Conservation (phyloP, 2,888 invertebrate species). For the Lasioglossum zephyrum region DNA sequence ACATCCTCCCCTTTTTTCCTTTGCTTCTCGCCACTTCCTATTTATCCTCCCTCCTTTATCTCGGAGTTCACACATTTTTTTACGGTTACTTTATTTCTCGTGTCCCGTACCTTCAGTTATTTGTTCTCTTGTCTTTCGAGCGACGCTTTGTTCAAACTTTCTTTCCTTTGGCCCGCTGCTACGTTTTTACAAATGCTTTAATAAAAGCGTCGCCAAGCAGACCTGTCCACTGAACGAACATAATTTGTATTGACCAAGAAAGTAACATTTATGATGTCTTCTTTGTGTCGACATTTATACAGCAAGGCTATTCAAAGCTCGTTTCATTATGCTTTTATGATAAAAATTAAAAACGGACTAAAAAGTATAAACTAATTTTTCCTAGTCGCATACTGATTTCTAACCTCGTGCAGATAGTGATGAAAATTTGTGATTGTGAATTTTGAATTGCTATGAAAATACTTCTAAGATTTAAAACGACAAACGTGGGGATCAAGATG, state of each 20-base stretch:
- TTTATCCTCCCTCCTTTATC: constrained; percentile 19
- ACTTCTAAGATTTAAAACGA: no score
- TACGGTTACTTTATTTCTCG: not conserved
- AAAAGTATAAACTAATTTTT: no score
- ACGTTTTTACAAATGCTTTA: not conserved
- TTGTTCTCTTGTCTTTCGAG: not conserved
- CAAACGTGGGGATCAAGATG: no score
- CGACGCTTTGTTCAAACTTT: not conserved
- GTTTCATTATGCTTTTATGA: not conserved
- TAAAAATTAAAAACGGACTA: not conserved
- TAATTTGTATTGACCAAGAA: not conserved
- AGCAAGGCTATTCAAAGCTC: not conserved
- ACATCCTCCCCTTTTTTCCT: constrained; percentile 31
- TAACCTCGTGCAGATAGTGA: no score
- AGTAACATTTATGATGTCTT: not conserved
- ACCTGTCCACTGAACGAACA: not conserved
- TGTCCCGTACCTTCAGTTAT: not conserved
- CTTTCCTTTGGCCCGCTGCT: not conserved
- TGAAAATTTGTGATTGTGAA: no score
- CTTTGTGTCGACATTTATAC: not conserved
- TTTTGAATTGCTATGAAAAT: no score
- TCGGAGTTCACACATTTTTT: constrained; percentile 18
- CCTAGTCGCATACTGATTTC: no score
- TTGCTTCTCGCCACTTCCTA: constrained; percentile 27
- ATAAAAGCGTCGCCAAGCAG: not conserved